Conservation (phyloP, 2,113 vertebrate species). For the Noctilio leporinus region DNA sequence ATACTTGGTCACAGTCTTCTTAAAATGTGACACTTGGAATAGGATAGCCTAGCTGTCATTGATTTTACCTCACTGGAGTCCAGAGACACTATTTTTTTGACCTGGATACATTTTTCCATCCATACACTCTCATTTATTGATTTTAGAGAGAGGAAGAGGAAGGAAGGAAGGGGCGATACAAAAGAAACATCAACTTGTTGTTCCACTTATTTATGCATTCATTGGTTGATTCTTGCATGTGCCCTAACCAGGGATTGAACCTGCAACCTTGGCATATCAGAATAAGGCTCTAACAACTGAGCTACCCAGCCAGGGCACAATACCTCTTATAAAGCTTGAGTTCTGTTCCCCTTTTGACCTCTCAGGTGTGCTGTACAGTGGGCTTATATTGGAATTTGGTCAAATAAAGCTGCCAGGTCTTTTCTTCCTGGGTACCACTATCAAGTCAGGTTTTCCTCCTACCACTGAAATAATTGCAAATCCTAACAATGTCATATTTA, state of each 20-base stretch:
- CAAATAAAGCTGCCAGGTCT: neutral
- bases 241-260: too few species aligned
- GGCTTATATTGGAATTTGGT: neutral
- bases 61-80: neutral
- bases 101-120: neutral
- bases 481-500: neutral
- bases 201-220: too few species aligned
- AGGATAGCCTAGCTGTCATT: neutral
- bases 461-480: neutral
- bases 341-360: neutral
- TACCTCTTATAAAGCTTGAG: neutral
- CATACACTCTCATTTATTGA: neutral
- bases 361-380: neutral
- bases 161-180: too few species aligned
- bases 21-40: neutral
- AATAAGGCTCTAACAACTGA: too few species aligned
- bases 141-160: too few species aligned
- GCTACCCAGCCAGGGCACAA: too few species aligned
- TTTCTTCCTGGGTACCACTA: neutral
- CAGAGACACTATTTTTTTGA: neutral
- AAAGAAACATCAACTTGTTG: too few species aligned
- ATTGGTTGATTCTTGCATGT: too few species aligned
- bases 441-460: neutral
- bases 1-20: neutral
- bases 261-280: too few species aligned